Conservation (phyloP, 2,888 invertebrate species). For the Ditula angustiorana region DNA sequence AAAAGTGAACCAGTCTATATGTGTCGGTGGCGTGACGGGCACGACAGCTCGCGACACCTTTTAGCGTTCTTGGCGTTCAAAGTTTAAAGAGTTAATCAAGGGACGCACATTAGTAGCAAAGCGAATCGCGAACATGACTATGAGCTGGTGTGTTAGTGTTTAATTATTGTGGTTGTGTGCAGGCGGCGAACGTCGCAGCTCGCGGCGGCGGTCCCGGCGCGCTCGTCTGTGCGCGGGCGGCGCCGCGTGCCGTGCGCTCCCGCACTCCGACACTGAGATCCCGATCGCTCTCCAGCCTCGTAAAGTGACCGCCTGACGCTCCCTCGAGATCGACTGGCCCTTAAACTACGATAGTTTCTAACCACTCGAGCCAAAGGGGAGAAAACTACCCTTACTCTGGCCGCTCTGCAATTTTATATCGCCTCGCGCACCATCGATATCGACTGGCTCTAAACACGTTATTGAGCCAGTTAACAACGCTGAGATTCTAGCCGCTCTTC, state of each 20-base stretch:
- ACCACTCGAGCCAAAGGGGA: not conserved
- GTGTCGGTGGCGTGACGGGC: too few relatives aligned
- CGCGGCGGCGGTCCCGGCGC: constrained; percentile 82
- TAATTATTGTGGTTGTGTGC: constrained; percentile 1
- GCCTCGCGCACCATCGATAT: not conserved
- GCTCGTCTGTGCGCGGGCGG: constrained; percentile 77
- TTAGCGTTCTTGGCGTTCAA: too few relatives aligned
- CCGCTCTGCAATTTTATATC: not conserved
- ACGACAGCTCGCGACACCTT: too few relatives aligned
- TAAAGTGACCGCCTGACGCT: constrained; percentile 81
- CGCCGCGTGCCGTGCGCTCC: constrained; percentile 73
- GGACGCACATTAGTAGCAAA: too few relatives aligned
- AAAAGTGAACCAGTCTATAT: too few relatives aligned
- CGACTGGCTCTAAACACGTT: too few relatives aligned
- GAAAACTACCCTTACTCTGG: not conserved
- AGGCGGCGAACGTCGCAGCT: constrained; percentile 79
- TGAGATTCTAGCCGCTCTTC: too few relatives aligned
- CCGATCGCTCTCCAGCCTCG: constrained; percentile 85
- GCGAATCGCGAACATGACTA: not conserved
- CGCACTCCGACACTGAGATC: constrained; percentile 83
- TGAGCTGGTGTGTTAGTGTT: not conserved
- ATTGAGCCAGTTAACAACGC: too few relatives aligned
- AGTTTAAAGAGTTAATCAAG: too few relatives aligned
- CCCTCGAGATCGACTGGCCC: constrained; percentile 2
- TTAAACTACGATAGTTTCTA: not conserved